Evolutionary conservation across 35 echinoderm and acorn worm species (phyloP).

Genomic region (Apostichopus parvimensis): DNA sequence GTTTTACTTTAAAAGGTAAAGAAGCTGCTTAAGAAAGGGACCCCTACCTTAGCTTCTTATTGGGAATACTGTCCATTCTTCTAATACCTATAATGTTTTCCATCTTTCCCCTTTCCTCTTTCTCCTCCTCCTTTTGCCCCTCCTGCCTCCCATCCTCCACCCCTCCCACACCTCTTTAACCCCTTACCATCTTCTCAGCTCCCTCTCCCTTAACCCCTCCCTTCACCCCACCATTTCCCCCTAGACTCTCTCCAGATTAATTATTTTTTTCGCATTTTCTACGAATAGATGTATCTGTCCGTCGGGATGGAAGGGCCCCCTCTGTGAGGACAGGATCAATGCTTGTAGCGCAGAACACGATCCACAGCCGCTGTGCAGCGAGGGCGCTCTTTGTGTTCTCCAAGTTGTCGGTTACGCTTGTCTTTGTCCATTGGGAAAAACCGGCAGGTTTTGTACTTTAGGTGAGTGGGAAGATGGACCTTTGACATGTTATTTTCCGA

Average conservation of each 20-base stretch:
- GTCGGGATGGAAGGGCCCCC: slow-evolving; percentile 73
- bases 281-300: slow-evolving; percentile 62
- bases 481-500: no score
- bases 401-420: slow-evolving; percentile 57
- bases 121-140: no score
- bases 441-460: slow-evolving; percentile 65
- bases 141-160: background rate
- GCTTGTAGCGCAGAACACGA: slow-evolving; percentile 72
- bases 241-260: background rate
- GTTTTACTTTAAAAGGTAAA: no score
- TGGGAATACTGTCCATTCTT: no score
- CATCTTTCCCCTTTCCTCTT: no score
- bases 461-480: slow-evolving; percentile 38
- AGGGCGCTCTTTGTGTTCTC: slow-evolving; percentile 63
- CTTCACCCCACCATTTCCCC: background rate
- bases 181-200: background rate
- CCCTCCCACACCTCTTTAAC: background rate
- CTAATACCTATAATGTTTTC: no score
- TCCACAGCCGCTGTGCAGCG: slow-evolving; percentile 60
- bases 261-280: background rate
- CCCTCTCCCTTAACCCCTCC: no score
- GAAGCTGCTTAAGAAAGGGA: no score
- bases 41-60: no score
- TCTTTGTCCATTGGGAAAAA: slow-evolving; percentile 71
- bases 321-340: slow-evolving; percentile 65